Evolutionary conservation across 2,113 vertebrate genomes (phyloP).

Genomic region (Pseudorectes ferrugineus): DNA sequence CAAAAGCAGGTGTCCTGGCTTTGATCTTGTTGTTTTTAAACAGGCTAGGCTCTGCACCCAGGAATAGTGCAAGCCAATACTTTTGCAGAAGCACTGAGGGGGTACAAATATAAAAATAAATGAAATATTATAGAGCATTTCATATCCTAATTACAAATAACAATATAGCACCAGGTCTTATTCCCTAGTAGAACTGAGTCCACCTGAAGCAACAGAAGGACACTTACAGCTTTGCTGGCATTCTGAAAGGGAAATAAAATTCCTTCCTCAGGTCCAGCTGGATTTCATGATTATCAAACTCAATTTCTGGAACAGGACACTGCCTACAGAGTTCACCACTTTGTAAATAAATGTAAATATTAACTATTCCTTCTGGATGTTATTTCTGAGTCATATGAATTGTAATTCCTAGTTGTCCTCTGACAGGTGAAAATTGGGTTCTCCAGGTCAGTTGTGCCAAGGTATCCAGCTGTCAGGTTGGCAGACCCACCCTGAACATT

Average conservation of each 20-base stretch:
- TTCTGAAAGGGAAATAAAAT: background rate
- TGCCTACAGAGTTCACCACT: background rate
- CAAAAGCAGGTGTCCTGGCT: background rate
- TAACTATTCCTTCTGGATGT: background rate
- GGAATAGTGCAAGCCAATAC: background rate
- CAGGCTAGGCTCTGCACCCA: background rate
- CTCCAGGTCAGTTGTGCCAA: background rate
- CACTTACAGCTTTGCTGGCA: background rate
- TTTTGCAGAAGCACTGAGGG: background rate
- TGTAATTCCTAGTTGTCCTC: background rate
- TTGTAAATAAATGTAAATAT: background rate
- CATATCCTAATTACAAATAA: background rate
- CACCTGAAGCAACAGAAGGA: background rate
- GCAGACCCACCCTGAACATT: background rate
- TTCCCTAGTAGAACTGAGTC: background rate
- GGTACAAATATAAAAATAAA: background rate
- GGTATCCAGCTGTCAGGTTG: background rate
- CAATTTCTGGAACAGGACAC: background rate
- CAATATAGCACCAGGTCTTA: background rate
- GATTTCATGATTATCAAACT: background rate
- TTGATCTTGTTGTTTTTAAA: background rate
- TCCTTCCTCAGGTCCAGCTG: background rate
- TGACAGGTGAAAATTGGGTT: background rate
- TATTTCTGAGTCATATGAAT: background rate
- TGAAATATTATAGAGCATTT: rapidly evolving